These are phyloP conservation scores for Porites australiensis DNA, from an alignment of 64 coral and sea anemone species.

Conservation along the genomic window DNA sequence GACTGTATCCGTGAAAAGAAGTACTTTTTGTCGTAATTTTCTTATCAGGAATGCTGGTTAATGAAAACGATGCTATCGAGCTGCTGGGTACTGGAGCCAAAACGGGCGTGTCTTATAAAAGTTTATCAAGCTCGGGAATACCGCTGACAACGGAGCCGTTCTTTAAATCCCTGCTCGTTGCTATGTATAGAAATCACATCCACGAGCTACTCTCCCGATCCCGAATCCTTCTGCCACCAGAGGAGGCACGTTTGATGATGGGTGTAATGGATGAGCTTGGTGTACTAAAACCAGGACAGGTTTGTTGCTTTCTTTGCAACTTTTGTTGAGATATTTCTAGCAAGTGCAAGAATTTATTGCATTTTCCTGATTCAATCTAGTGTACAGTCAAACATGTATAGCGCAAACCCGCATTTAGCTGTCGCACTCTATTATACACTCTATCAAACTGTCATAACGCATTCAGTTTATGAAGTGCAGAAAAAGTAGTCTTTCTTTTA, in stretches of 20 bases:
- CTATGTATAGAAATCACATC: conserved; percentile 86
- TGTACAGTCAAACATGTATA: too few species aligned
- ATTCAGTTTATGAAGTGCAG: too few species aligned
- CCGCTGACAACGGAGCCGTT: conserved; percentile 88
- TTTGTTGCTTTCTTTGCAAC: neutral
- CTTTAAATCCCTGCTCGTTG: conserved; percentile 81
- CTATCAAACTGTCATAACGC: too few species aligned
- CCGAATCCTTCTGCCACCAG: conserved; percentile 80
- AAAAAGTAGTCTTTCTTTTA: too few species aligned
- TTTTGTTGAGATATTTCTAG: too few species aligned
- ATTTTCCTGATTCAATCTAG: too few species aligned
- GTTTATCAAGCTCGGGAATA: conserved; percentile 72
- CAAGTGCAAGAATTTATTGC: too few species aligned
- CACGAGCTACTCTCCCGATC: conserved; percentile 76
- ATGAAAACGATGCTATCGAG: conserved; percentile 83
- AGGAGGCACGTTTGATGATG: conserved; percentile 92
- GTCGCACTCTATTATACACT: too few species aligned
- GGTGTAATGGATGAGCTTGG: conserved; percentile 96
- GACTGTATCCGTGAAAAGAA: too few species aligned
- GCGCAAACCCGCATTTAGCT: too few species aligned
- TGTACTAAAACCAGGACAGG: conserved; percentile 77
- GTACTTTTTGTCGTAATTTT: neutral
- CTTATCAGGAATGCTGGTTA: conserved; percentile 82
- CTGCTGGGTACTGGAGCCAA: conserved; percentile 80
- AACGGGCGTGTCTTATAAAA: conserved; percentile 83